Conservation (phyloP, 92 coral and sea anemone genomes). For the Zoanthus sansibaricus region DNA sequence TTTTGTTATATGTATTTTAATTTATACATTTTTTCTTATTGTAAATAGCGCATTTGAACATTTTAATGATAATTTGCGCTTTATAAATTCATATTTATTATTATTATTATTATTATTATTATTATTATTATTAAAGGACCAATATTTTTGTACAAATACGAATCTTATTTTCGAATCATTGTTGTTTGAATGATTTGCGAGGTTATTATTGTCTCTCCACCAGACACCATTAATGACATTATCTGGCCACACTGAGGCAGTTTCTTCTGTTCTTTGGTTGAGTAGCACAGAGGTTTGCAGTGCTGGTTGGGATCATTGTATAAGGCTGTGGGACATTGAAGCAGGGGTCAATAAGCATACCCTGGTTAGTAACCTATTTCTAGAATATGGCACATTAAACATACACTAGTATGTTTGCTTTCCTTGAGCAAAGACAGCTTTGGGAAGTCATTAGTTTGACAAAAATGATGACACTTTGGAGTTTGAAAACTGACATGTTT, state of each 20-base stretch:
- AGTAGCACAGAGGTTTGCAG: slow-evolving; percentile 76
- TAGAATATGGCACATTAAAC: slow-evolving; percentile 6
- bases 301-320: slow-evolving; percentile 98
- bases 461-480: no score
- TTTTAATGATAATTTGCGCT: no score
- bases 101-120: no score
- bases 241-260: slow-evolving; percentile 96
- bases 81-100: no score
- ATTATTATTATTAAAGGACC: no score
- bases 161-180: not conserved
- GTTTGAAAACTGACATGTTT: no score
- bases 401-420: no score
- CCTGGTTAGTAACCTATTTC: slow-evolving; percentile 52
- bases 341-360: slow-evolving; percentile 94
- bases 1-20: no score
- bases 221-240: slow-evolving; percentile 97
- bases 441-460: no score
- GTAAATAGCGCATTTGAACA: no score
- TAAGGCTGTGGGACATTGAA: slow-evolving; percentile 87
- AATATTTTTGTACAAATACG: not conserved
- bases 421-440: no score
- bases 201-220: not conserved
- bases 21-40: no score
- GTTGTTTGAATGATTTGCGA: not conserved
- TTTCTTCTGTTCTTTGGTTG: slow-evolving; percentile 90